Base-by-base conservation (phyloP, 2,797 vertebrate genomes). In the Chaunax sp. region DNA sequence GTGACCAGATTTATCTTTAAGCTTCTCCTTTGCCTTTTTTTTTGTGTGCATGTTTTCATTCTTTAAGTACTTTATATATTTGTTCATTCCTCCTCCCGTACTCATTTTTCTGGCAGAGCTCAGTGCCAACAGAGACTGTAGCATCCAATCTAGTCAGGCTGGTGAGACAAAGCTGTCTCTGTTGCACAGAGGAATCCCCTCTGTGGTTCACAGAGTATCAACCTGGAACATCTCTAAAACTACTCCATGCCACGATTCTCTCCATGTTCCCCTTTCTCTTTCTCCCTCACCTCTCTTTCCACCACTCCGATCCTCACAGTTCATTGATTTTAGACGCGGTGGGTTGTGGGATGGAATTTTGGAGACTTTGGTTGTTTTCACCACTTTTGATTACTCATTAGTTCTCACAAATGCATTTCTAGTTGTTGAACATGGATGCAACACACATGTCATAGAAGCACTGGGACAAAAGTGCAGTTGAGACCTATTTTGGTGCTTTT, bases 151-250 rank as follows among this genome's bases (percentile, higher is more conserved):
- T 45, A 23, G 67, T 63, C 38, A 18, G 45, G 16, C 65, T 58
- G 59, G 26, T 16, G 52, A 78, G 69, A 86, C 79, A 88, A 84
- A 87, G 86, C 79, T 50, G 69, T 61, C 75, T 81, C 83, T 87
- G 77, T 84, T 77, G 47, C 68, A 60, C 64, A 35, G 63, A 80
- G 84, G 74, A 85, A 63, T 81, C 69, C 71, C 66, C 67, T 80
- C 76, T 64, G 72, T 70, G 68, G 56, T 66, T 78, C 74, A 75
- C 73, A 63, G 49, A 66, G 47, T 45, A 46, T 84, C 83, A 80
- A 81, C 57, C 71, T 79, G 81, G 56, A 80, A 69, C 57, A 26
- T 52, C 67, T 76, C 45, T 61, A 25, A 72, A 80, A 78, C 87
- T 71, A 82, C 78, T 82, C 67, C 56, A 77, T 15, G 15, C 43